A percentile compares a stretch with the other conserved stretches of the same genome.
Conservation (phyloP, 2,113 vertebrate species). For the Galeopterus variegatus region DNA sequence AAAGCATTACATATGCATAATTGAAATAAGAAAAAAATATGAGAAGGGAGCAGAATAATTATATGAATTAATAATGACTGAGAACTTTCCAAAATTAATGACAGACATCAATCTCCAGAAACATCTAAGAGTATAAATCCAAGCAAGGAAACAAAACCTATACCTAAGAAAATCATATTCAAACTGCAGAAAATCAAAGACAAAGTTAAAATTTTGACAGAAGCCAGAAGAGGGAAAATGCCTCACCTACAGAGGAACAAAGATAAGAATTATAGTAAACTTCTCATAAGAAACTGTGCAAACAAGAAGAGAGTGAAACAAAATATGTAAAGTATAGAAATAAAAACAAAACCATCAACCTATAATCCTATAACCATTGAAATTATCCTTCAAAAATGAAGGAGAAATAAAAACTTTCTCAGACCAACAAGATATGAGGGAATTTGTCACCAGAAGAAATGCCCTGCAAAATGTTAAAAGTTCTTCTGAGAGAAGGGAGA, state of each 20-base stretch:
- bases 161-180: neutral
- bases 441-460: neutral
- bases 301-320: neutral
- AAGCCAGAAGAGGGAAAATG: neutral
- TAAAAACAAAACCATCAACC: neutral
- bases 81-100: neutral
- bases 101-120: neutral
- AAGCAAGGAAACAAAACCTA: neutral
- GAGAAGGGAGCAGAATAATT: neutral
- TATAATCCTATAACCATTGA: neutral
- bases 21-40: neutral
- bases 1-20: neutral
- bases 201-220: neutral
- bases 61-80: neutral
- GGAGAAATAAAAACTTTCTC: neutral
- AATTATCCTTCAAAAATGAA: neutral
- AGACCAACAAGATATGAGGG: neutral
- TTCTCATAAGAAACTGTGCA: neutral
- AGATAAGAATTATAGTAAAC: neutral
- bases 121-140: neutral
- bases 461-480: neutral
- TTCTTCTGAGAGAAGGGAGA: neutral
- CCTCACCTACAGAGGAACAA: neutral
- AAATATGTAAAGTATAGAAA: neutral
- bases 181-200: neutral